Evolutionary conservation across 2,797 vertebrate species (phyloP), one percentile per base, ranked within the genome.

Genomic region (Ctenosaura bakeri): DNA sequence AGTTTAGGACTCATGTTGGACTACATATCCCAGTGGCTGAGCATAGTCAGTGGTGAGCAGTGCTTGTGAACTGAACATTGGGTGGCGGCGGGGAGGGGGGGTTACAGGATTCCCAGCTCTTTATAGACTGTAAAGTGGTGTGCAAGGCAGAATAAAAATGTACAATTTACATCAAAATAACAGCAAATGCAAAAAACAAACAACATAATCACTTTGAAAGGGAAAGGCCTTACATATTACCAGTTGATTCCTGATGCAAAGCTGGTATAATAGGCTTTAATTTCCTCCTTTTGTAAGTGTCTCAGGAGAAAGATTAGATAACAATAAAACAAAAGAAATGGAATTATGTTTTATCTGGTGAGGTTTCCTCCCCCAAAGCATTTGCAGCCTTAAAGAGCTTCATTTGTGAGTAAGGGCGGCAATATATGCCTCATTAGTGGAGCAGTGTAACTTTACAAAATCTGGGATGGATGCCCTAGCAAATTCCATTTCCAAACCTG

Each of bases 221-320:
- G 29, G 35, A 76, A 89, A 46, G 42, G 29, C 20, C 9, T 4
- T 52, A 26, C 4, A 12, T n/a, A 62, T 50, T 54, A 16, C 26
- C 38, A 10, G 7, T 83, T 83, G 69, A 62, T 83, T 76, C 74
- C 38, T 50, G 32, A 62, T 76, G 69, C 35, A 46, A 83, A 83
- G 46, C 35, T 59, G 52, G 80, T 62, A 26, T 73, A 62, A 73
- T 73, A 32, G 66, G 66, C 79, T 62, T 76, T 46, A 74, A 83
- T 81, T 89, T 42, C 38, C 26, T 83, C 52, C 38, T 89, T 74
- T 74, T 22, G n/a, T 71, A 88, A 88, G 26, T 73, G 50, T 80
- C 52, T 73, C n/a, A n/a, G 50, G 52, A 89, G 66, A 74, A 26
- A 89, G 54, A 74, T 83, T 14, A 56, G 79, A 73, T 88, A 54